Evolutionary conservation across 2,113 vertebrate species (phyloP).

Genomic region (Anarrhichthys ocellatus): DNA sequence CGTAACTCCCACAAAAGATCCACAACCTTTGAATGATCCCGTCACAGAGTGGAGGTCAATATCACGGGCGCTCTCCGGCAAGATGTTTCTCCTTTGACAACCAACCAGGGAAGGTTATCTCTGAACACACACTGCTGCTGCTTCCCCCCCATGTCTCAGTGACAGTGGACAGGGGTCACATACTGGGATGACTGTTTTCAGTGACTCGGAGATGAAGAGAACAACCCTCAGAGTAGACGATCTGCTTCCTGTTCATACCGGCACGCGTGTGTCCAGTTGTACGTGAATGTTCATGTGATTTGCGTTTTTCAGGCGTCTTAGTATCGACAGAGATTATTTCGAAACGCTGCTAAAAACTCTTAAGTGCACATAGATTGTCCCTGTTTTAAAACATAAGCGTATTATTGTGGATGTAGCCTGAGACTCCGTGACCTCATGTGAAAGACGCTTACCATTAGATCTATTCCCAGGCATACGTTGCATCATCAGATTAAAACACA

Average conservation of each 20-base stretch:
- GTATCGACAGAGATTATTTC: no score
- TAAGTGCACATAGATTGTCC: no score
- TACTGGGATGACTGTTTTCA: slow-evolving; percentile 31
- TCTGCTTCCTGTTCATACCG: no score
- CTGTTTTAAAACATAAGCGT: not conserved
- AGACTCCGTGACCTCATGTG: not conserved
- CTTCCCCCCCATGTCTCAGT: not conserved
- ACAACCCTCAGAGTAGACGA: not conserved
- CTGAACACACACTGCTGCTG: not conserved
- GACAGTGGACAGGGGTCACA: slow-evolving; percentile 19
- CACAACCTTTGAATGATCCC: slow-evolving; percentile 15
- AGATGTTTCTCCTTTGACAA: slow-evolving; percentile 16
- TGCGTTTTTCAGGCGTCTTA: not conserved
- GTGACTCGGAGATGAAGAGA: slow-evolving; percentile 16
- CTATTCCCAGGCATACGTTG: slow-evolving; percentile 16
- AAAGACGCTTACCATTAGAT: slow-evolving; percentile 24
- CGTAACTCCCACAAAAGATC: not conserved
- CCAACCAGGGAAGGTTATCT: slow-evolving; percentile 18
- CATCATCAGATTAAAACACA: slow-evolving; percentile 8
- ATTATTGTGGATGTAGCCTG: not conserved
- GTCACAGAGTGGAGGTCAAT: slow-evolving; percentile 9
- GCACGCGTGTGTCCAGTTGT: no score
- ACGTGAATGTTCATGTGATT: not conserved
- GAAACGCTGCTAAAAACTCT: no score
- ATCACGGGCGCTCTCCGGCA: not conserved